Conservation (phyloP, 1,140 invertebrate genomes). For the Diorhabda elongata region DNA sequence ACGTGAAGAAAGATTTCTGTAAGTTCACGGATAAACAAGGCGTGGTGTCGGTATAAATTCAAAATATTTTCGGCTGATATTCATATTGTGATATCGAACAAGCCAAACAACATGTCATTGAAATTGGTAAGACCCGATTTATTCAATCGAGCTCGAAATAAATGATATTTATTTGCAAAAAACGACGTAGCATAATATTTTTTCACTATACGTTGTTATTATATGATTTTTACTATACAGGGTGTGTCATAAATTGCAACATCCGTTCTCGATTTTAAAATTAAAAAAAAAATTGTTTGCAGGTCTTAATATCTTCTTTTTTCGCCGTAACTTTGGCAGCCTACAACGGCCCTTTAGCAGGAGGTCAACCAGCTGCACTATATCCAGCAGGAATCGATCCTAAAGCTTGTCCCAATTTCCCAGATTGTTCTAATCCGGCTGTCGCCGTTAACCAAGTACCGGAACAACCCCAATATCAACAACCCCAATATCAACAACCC, state of each 20-base stretch:
- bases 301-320: constrained; percentile 39
- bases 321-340: constrained; percentile 30
- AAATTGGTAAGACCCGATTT: constrained; percentile 42
- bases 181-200: not conserved
- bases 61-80: constrained; percentile 9
- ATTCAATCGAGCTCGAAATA: too few species aligned
- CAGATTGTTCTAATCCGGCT: constrained; percentile 42
- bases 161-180: not conserved
- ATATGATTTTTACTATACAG: too few species aligned
- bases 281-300: constrained; percentile 19
- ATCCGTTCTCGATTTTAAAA: not conserved
- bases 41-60: constrained; percentile 17
- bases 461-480: constrained; percentile 24
- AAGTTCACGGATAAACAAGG: constrained; percentile 18
- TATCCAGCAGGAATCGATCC: constrained; percentile 45
- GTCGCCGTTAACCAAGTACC: constrained; percentile 37
- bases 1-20: not conserved
- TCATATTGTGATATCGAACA: constrained; percentile 31
- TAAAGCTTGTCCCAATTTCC: constrained; percentile 46
- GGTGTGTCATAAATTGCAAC: too few species aligned
- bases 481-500: constrained; percentile 29
- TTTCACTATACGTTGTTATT: too few species aligned
- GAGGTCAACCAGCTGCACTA: constrained; percentile 41
- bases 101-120: constrained; percentile 46
- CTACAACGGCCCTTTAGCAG: constrained; percentile 42